Base-by-base conservation (phyloP, 2,797 vertebrate species). In the Scolopax rusticola region DNA sequence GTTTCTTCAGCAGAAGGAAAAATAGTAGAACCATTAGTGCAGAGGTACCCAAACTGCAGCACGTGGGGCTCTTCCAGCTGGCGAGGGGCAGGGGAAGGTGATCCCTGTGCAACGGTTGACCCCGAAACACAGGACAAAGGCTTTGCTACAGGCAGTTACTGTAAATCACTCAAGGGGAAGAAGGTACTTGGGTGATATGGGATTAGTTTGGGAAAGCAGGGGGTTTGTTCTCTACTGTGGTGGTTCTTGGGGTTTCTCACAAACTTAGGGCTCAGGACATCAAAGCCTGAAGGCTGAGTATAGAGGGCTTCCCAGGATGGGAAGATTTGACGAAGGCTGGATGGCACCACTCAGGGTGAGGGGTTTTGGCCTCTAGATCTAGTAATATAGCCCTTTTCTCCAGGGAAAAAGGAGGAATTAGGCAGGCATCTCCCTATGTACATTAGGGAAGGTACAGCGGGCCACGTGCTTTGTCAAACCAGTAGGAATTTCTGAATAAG, bases 81-180 rank as follows among this genome's bases (percentile, higher is more conserved):
- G 15, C 1, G 0, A 13, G 1, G 0, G 1, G 87, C 36, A 53
- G 33, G 15, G 33, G 18, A 41, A 70, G 12, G 47, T 14, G 48
- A 4, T 36, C 4, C 0, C 2, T 41, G n/a, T 27, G 27, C 2
- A 0, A 1, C 43, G n/a, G 38, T 6, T 57, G 57, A 12, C 64
- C 64, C 74, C 59, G 71, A 68, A 73, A 16, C 19, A 17, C 32
- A 9, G 76, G 60, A 45, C 38, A 69, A 45, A 81, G 38, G 40
- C 54, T 85, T 36, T 60, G 79, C 53, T 87, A 8, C 21, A 32
- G 69, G 73, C 59, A 48, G 36, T 41, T 53, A 4, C 30, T 38
- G 2, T 32, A 51, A 40, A 33, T 78, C 43, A 41, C 51, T 41
- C 24, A 9, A 43, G n/a, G 33, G 40, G 21, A 9, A n/a, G 24